Evolutionary conservation across 2,888 invertebrate species (phyloP), one percentile per base, ranked within the genome.

Genomic region (Copidosoma aretas): DNA sequence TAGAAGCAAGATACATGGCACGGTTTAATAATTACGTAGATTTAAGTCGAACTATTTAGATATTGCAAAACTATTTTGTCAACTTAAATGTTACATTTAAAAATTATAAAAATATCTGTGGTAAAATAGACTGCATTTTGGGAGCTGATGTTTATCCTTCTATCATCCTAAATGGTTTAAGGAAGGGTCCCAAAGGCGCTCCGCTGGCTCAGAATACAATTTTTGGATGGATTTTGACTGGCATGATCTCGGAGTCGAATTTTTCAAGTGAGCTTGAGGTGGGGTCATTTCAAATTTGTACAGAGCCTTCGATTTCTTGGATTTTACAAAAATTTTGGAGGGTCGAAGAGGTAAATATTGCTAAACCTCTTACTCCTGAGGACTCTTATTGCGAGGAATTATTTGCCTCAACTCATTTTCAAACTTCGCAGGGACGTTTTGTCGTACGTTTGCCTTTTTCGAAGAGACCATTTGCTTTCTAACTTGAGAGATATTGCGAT

Each of bases 151-250:
- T 62, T 1, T 62, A 53, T 15, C 14, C 41, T 1, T 12, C 15
- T 12, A 22, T 62, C 3, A 10, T 62, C 5, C 19, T 10, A 8
- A 22, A 62, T 4, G 52, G 41, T 15, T 32, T 62, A 15, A 52
- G 21, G 8, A 12, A 2, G 1, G 49, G 54, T 19, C 17, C 62
- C 1, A 5, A 15, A 1, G 53, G 25, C 21, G 2, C 39, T 10
- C 41, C 53, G 1, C 52, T 52, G 4, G 54, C 62, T 3, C 62
- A 62, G 41, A 21, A 62, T 4, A 62, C 62, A 1, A 49, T 15
- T 5, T 41, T 62, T 14, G 62, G 53, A 1, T 62, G 62, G 53
- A 17, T 62, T 2, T 10, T 62, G 4, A 53, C 24, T 15, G 62
- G 62, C 1, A 22, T 17, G 24, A n/a, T 19, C 2, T 49, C 10